Percentiles rank a stretch among this genome's conserved stretches.
phyloP scores from a whole-genome alignment of 2,113 vertebrate genomes.

The Loxodonta africana region DNA sequence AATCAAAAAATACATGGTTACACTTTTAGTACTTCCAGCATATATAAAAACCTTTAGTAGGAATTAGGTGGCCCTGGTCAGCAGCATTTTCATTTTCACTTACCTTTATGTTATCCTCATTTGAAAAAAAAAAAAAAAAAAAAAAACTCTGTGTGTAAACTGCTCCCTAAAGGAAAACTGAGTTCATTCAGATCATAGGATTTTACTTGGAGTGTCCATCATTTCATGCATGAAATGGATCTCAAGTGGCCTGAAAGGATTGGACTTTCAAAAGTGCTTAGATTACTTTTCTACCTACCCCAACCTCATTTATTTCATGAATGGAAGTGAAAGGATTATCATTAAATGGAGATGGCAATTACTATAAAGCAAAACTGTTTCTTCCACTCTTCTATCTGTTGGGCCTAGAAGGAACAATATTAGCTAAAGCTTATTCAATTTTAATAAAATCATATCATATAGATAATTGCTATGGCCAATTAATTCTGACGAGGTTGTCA shows the following conservation, averaged over 20 bases:
- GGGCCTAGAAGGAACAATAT: not conserved
- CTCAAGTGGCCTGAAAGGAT: not conserved
- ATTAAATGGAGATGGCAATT: not conserved
- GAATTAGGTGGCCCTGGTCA: slow-evolving; percentile 9
- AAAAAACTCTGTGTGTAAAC: not conserved
- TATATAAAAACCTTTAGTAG: not conserved
- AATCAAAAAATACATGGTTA: slow-evolving; percentile 8
- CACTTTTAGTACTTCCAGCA: not conserved
- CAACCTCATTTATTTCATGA: slow-evolving; percentile 30
- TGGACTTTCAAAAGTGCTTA: slow-evolving; percentile 1
- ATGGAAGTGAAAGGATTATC: not conserved
- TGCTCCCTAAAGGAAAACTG: slow-evolving; percentile 6
- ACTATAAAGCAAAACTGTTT: slow-evolving; percentile 31
- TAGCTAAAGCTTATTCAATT: not conserved
- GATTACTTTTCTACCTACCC: not conserved
- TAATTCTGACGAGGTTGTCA: not conserved
- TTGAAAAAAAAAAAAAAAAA: slow-evolving; percentile 41
- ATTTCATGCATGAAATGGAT: slow-evolving; percentile 23
- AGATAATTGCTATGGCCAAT: not conserved
- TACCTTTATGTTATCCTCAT: not conserved
- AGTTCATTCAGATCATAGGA: not conserved
- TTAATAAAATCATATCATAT: not conserved
- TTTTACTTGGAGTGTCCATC: not conserved
- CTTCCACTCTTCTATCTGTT: slow-evolving; percentile 19
- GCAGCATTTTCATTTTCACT: slow-evolving; percentile 27